Percentiles rank a stretch among this genome's conserved stretches.
Evolutionary conservation across 37 sponge, comb jelly and placozoan species (phyloP).

Genomic region (Mnemiopsis leidyi): DNA sequence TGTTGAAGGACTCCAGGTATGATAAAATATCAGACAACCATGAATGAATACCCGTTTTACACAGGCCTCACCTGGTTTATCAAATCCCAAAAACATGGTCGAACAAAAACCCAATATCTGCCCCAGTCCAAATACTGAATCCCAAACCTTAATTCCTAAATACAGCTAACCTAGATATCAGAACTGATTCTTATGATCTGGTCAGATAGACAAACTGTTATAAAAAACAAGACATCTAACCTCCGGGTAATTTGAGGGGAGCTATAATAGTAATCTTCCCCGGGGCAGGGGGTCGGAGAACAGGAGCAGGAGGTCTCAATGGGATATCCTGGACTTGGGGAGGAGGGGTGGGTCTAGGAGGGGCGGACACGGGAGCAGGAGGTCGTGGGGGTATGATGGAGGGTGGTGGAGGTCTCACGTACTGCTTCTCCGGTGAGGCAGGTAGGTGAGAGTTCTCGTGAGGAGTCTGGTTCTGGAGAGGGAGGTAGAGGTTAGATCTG

Average conservation of each 20-base stretch:
- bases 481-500: too few relatives aligned
- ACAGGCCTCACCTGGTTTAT: too few relatives aligned
- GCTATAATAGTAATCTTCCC: constrained; percentile 54
- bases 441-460: not conserved
- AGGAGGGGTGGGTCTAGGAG: not conserved
- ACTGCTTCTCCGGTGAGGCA: constrained; percentile 55
- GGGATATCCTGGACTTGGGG: not conserved
- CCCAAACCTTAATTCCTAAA: too few relatives aligned
- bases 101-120: too few relatives aligned
- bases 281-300: not conserved
- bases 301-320: constrained; percentile 20
- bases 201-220: not conserved
- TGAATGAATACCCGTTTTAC: too few relatives aligned
- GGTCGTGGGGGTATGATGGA: constrained; percentile 27
- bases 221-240: not conserved
- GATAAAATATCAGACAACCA: too few relatives aligned
- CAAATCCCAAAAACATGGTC: too few relatives aligned
- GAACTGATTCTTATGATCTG: too few relatives aligned
- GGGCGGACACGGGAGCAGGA: not conserved
- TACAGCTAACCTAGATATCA: too few relatives aligned
- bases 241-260: constrained; percentile 5
- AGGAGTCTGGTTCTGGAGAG: not conserved
- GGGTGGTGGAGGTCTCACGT: constrained; percentile 33
- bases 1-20: too few relatives aligned
- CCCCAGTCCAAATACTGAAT: too few relatives aligned